A percentile compares a stretch with the other conserved stretches of the same genome.
These are phyloP conservation scores for Tuta absoluta DNA, from an alignment of 2,888 invertebrate genomes.

Conservation along the genomic window DNA sequence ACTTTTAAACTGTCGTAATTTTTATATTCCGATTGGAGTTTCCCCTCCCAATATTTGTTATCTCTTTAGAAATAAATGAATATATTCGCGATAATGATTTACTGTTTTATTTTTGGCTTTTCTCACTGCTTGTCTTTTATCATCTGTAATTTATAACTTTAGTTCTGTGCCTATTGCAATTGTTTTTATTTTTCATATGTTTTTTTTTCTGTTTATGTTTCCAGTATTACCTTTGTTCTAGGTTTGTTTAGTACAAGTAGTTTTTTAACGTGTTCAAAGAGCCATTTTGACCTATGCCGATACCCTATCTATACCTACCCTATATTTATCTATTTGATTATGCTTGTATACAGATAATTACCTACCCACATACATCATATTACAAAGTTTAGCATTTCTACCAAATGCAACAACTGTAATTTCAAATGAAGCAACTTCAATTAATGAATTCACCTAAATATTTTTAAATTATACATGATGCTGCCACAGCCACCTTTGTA, in stretches of 20 bases:
- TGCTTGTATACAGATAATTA: too few relatives aligned
- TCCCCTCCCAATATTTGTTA: conserved; percentile 75
- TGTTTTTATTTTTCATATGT: background rate
- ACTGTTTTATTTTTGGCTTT: conserved; percentile 55
- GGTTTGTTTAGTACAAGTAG: too few relatives aligned
- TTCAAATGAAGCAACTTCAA: too few relatives aligned
- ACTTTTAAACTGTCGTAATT: conserved; percentile 81
- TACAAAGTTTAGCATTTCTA: too few relatives aligned
- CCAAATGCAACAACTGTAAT: too few relatives aligned
- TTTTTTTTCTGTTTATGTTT: background rate
- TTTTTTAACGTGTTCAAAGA: too few relatives aligned
- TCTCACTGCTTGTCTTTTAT: conserved; percentile 38
- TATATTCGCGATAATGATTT: conserved; percentile 73
- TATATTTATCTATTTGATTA: too few relatives aligned
- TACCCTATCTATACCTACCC: too few relatives aligned
- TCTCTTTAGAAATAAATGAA: conserved; percentile 71
- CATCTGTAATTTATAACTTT: conserved; percentile 35
- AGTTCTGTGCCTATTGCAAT: background rate
- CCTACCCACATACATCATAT: too few relatives aligned
- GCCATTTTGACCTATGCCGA: too few relatives aligned
- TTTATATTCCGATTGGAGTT: conserved; percentile 77
- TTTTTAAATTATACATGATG: background rate
- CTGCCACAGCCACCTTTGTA: background rate
- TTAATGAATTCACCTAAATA: too few relatives aligned
- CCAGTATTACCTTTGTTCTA: too few relatives aligned